phyloP scores from a whole-genome alignment of 2,888 invertebrate species.

The Hemithea aestivaria region DNA sequence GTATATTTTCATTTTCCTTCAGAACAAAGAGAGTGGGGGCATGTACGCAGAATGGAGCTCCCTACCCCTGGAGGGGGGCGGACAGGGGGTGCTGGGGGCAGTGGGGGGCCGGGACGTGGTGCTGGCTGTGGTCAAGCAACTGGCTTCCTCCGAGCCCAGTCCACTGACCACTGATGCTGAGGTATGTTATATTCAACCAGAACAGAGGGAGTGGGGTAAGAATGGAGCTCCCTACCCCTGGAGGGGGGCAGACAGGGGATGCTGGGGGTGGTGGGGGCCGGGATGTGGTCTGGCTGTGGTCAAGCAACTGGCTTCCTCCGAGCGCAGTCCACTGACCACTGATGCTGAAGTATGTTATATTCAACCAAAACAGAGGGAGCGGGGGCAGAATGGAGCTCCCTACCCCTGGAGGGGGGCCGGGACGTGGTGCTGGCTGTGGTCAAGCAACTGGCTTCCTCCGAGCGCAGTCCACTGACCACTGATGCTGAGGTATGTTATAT shows the following conservation, averaged over 20 bases:
- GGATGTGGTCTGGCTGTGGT: constrained; percentile 91
- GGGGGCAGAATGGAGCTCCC: too few relatives aligned
- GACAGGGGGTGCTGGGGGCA: constrained; percentile 87
- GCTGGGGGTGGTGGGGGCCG: constrained; percentile 88
- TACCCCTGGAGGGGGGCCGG: constrained; percentile 84
- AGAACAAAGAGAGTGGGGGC: constrained; percentile 83
- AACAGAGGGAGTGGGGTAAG: too few relatives aligned
- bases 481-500: constrained; percentile 90
- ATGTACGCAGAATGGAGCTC: constrained; percentile 94
- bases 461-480: constrained; percentile 89
- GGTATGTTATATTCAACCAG: constrained; percentile 73
- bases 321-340: constrained; percentile 89
- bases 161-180: constrained; percentile 90
- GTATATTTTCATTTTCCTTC: constrained; percentile 26
- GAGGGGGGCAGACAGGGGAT: constrained; percentile 87
- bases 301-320: constrained; percentile 89
- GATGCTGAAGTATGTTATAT: constrained; percentile 90
- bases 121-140: constrained; percentile 86
- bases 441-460: constrained; percentile 89
- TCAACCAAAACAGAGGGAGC: too few relatives aligned
- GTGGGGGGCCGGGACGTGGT: constrained; percentile 92
- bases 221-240: constrained; percentile 78
- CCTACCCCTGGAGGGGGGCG: constrained; percentile 84
- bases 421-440: constrained; percentile 89
- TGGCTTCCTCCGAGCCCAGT: constrained; percentile 92